Conservation (phyloP, 2,797 vertebrate genomes). For the Danio aesculapii region DNA sequence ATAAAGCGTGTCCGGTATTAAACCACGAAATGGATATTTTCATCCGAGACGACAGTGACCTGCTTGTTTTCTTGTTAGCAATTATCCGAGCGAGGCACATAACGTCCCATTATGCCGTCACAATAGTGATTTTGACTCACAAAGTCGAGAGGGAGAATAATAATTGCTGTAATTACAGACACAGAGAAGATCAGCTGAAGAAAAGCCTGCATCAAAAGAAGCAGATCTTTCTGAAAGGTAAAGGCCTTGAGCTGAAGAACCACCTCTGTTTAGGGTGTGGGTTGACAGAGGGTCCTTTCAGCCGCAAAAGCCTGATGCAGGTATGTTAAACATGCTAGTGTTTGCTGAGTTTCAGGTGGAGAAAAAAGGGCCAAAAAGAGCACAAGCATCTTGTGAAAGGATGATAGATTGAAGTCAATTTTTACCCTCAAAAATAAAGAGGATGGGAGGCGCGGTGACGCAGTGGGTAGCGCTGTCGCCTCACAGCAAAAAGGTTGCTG, state of each 20-base stretch:
- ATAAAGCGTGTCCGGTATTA: constrained; percentile 29
- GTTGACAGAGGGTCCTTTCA: constrained; percentile 51
- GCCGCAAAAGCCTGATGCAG: constrained; percentile 17
- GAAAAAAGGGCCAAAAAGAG: constrained; percentile 17
- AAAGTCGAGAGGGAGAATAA: constrained; percentile 32
- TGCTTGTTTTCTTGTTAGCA: constrained; percentile 34
- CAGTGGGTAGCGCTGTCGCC: no score
- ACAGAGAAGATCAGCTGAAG: constrained; percentile 15
- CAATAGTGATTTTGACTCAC: constrained; percentile 18
- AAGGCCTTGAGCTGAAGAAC: constrained; percentile 31
- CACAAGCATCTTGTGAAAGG: neutral
- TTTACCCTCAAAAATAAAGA: no score
- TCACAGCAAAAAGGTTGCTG: no score
- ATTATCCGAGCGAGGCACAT: constrained; percentile 5
- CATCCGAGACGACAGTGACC: constrained; percentile 21
- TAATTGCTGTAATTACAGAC: constrained; percentile 37
- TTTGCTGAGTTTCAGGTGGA: constrained; percentile 47
- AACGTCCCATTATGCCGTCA: constrained; percentile 29
- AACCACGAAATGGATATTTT: constrained; percentile 38
- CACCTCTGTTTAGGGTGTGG: constrained; percentile 7
- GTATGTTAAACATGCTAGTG: constrained; percentile 54
- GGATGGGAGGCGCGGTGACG: no score
- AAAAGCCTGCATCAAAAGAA: constrained; percentile 34
- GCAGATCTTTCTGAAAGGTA: constrained; percentile 16
- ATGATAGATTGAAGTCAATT: neutral